A percentile compares a stretch with the other conserved stretches of the same genome.
Conservation (phyloP, 2,113 vertebrate species). For the chimpanzee (Pan troglodytes) region NHGRI_mPanTro3-v2.1_pri NC_072409.2:16786501-16787000, state of each 20-base stretch:
- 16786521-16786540: not conserved
- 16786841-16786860: not conserved
- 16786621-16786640: not conserved
- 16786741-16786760: not conserved
- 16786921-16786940: not conserved
- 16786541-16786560: not conserved
- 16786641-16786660: not conserved
- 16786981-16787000: not conserved
- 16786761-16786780: not conserved
- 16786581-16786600: not conserved
- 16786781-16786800: not conserved
- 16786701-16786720: not conserved
- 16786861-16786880: accelerated
- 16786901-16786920: not conserved
- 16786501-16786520: not conserved
- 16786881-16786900: not conserved
- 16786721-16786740: constrained; percentile 5
- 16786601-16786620: not conserved
- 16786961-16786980: not conserved
- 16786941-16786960: not conserved
- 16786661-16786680: not conserved
- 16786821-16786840: accelerated
- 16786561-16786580: constrained; percentile 5
- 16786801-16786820: not conserved
- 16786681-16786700: not conserved